Base-by-base conservation (phyloP, 2,797 vertebrate genomes). In the Cyprinodon diabolis region DNA sequence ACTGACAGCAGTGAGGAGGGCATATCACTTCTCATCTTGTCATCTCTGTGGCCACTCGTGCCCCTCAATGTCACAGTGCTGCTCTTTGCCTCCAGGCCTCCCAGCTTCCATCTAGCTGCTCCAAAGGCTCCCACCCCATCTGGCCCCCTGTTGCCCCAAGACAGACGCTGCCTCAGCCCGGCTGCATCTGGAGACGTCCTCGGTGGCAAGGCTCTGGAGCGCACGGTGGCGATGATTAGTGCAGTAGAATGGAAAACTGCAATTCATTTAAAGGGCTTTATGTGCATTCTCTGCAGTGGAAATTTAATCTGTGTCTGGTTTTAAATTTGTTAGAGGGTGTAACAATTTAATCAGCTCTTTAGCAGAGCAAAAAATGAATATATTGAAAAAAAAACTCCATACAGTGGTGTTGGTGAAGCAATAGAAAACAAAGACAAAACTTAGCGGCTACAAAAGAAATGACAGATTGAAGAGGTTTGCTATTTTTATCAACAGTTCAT, bases 21-120 rank as follows among this genome's bases (percentile, higher is more conserved):
- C 92, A 93, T 88, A 92, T 93, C 91, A 93, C 89, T 90, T 93
- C 91, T 90, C 90, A 93, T 94, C 91, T 91, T 90, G 92, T 94
- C 93, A 94, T 84, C 86, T 87, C 84, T 83, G 84, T 78, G 76
- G 90, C 90, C 91, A 91, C 89, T 91, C 87, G 86, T 89, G 87
- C 87, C 90, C 90, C 91, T 90, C 91, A 91, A 90, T 92, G 93
- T 94, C 93, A 93, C 86, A 89, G 89, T 88, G 90, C 87, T 86
- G 76, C 70, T 85, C 87, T 92, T 90, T 87, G 90, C 91, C 91
- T 80, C 47, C 76, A 83, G 92, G 86, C 66, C 73, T 76, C 62
- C 73, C 13, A 17, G 80, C 90, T 87, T 88, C 90, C 83, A 83
- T 90, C 85, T 79, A 80, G 81, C 75, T 68, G 75, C 90, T 85